A percentile compares a stretch with the other conserved stretches of the same genome.
phyloP scores from a whole-genome alignment of 2,888 invertebrate genomes.

The Embidobia sp. region DNA sequence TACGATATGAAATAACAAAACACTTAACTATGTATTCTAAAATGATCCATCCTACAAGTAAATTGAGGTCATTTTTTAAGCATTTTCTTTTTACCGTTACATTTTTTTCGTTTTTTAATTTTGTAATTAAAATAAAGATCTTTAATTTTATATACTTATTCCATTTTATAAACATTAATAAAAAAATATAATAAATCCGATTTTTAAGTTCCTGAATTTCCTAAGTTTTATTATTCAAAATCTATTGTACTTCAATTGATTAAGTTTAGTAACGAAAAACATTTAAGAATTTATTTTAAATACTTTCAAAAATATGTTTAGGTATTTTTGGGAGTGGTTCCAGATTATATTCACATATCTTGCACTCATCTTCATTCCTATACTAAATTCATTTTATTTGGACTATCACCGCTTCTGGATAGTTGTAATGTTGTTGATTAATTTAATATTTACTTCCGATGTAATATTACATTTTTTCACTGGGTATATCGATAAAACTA shows the following conservation, averaged over 20 bases:
- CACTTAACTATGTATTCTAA: constrained; percentile 75
- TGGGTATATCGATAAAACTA: constrained; percentile 75
- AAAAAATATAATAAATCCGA: no score
- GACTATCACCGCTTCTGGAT: constrained; percentile 63
- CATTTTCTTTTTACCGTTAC: constrained; percentile 1
- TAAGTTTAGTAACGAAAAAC: no score
- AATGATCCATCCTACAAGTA: constrained; percentile 81
- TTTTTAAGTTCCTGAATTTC: no score
- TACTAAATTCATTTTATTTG: constrained; percentile 75
- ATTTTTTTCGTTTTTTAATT: not conserved
- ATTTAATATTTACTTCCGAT: constrained; percentile 74
- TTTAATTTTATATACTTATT: not conserved
- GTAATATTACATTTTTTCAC: constrained; percentile 77
- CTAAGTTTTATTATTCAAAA: no score
- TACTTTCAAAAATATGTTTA: no score
- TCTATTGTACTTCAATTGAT: no score
- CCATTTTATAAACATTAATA: constrained; percentile 9
- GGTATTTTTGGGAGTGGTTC: constrained; percentile 77
- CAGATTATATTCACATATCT: constrained; percentile 74
- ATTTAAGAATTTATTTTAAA: no score
- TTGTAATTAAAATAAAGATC: not conserved
- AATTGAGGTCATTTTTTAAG: constrained; percentile 70
- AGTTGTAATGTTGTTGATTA: constrained; percentile 67
- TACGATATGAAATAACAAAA: constrained; percentile 77
- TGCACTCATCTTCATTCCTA: constrained; percentile 74